These are phyloP conservation scores for Andrena bucephala DNA, from an alignment of 2,888 invertebrate genomes.

Conservation along the genomic window DNA sequence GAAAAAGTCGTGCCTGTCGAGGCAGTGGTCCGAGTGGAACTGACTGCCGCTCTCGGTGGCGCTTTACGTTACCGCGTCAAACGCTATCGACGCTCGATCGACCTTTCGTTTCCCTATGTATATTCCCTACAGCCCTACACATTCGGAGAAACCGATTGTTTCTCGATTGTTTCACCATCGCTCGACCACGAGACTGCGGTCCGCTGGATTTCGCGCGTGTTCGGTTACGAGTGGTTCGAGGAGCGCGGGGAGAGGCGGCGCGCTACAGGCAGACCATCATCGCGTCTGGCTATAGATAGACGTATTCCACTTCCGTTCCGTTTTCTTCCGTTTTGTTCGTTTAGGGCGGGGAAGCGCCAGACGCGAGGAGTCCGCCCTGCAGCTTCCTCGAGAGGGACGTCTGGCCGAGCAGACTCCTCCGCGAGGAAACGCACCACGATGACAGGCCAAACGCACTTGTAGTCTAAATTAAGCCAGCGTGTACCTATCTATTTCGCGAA, in stretches of 20 bases:
- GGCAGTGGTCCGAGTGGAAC: slow-evolving; percentile 33
- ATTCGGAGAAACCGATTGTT: not conserved
- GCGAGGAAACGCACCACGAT: slow-evolving; percentile 6
- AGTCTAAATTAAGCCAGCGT: slow-evolving; percentile 3
- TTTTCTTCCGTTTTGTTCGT: slow-evolving; percentile 69
- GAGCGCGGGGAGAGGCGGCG: slow-evolving; percentile 15
- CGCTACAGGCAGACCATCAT: slow-evolving; percentile 34
- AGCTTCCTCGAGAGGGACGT: not conserved
- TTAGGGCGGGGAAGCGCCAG: slow-evolving; percentile 58
- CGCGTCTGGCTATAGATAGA: slow-evolving; percentile 76
- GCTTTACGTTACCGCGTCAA: slow-evolving; percentile 24
- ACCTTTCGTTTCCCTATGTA: not conserved
- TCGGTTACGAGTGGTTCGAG: slow-evolving; percentile 25
- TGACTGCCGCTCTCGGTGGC: slow-evolving; percentile 18
- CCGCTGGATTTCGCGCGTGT: slow-evolving; percentile 9
- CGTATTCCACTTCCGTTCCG: slow-evolving; percentile 74
- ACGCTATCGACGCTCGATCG: slow-evolving; percentile 8
- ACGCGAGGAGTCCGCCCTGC: slow-evolving; percentile 16
- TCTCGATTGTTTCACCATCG: not conserved
- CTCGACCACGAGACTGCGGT: not conserved
- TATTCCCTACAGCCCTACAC: not conserved
- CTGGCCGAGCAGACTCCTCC: not conserved
- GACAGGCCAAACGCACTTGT: slow-evolving; percentile 11
- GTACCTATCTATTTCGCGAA: not conserved
- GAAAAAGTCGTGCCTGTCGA: slow-evolving; percentile 11